phyloP scores from a whole-genome alignment of 2,888 invertebrate species.

The Chrysomela aeneicollis region DNA sequence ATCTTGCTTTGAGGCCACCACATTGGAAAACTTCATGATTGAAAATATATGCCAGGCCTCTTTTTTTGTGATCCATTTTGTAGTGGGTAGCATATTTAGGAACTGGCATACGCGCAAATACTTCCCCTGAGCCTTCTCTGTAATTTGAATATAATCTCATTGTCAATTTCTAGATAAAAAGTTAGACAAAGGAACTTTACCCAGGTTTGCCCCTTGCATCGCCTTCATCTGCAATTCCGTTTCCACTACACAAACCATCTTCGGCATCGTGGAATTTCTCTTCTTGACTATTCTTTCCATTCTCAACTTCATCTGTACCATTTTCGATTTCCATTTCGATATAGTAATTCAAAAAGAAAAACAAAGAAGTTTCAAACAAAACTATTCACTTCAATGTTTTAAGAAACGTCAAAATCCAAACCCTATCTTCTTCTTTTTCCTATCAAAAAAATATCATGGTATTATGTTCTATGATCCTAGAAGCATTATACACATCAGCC shows the following conservation, averaged over 20 bases:
- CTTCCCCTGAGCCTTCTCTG: constrained; percentile 32
- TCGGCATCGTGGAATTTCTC: constrained; percentile 42
- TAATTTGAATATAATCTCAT: constrained; percentile 7
- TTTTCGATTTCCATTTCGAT: constrained; percentile 36
- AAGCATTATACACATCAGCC: too few species aligned
- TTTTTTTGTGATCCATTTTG: constrained; percentile 83
- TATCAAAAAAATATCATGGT: too few species aligned
- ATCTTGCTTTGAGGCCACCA: constrained; percentile 73
- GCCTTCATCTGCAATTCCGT: constrained; percentile 41
- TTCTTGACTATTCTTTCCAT: constrained; percentile 27
- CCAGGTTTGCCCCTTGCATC: constrained; percentile 52
- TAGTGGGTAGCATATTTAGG: constrained; percentile 78
- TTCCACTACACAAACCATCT: constrained; percentile 48
- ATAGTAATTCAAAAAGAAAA: constrained; percentile 7
- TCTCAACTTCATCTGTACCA: constrained; percentile 43
- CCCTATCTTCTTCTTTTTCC: too few species aligned
- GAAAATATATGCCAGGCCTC: constrained; percentile 88
- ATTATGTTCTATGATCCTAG: too few species aligned
- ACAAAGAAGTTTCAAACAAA: constrained; percentile 20
- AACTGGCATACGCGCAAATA: constrained; percentile 68
- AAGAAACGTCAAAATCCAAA: constrained; percentile 1
- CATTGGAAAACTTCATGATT: constrained; percentile 88
- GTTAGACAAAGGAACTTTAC: constrained; percentile 40
- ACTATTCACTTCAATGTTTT: too few species aligned
- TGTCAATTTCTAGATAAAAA: not conserved